Percentiles rank a stretch among this genome's conserved stretches.
These are phyloP conservation scores for Drosophila novamexicana DNA, from an alignment of 1,140 invertebrate species.

Conservation along the genomic window DNA sequence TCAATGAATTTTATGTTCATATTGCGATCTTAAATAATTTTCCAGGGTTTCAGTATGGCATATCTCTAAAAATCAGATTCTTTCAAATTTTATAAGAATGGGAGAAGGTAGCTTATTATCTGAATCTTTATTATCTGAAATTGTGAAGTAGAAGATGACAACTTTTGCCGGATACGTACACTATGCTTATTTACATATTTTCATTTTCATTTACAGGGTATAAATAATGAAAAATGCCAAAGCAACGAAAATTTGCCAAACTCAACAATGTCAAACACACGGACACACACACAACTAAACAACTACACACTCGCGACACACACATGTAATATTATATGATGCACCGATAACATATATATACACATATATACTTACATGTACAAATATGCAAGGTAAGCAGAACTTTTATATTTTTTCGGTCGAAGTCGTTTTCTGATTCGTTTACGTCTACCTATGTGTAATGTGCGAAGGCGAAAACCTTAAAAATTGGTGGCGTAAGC, in stretches of 20 bases:
- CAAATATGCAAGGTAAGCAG: constrained; percentile 75
- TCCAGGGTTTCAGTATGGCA: too few species aligned
- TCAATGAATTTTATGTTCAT: neutral
- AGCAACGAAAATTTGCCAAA: constrained; percentile 54
- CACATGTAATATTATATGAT: constrained; percentile 75
- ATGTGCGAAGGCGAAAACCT: constrained; percentile 24
- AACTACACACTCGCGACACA: constrained; percentile 25
- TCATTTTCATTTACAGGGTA: neutral
- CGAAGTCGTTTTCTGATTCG: constrained; percentile 27
- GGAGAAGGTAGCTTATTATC: too few species aligned
- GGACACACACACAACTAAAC: constrained; percentile 12
- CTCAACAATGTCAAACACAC: constrained; percentile 55
- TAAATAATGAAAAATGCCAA: constrained; percentile 47
- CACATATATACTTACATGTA: constrained; percentile 57
- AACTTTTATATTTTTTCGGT: constrained; percentile 74
- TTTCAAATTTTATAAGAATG: too few species aligned
- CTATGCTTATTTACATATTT: too few species aligned
- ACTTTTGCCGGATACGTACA: too few species aligned
- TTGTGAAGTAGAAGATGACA: too few species aligned
- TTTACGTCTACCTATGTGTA: neutral
- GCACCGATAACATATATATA: constrained; percentile 41
- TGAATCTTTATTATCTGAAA: too few species aligned
- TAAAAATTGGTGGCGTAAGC: constrained; percentile 76
- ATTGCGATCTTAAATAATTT: too few species aligned
- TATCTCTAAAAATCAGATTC: too few species aligned